Conservation (phyloP, 2,113 vertebrate genomes). For the Oriolus oriolus region DNA sequence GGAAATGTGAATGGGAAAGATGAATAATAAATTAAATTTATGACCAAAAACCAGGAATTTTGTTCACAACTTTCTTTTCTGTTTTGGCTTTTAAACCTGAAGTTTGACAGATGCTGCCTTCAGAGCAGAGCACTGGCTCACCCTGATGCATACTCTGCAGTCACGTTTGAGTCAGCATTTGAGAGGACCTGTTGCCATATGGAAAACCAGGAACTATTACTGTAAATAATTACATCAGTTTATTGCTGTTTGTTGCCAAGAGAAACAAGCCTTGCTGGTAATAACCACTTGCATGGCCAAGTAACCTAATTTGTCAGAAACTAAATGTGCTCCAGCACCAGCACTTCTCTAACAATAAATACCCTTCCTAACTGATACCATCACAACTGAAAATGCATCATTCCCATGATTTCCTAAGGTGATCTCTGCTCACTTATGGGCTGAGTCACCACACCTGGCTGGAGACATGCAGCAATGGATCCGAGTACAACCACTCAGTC, state of each 20-base stretch:
- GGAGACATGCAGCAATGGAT: rapidly evolving
- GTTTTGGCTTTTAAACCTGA: not conserved
- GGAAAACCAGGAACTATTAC: conserved; percentile 17
- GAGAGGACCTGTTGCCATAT: not conserved
- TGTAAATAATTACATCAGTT: conserved; percentile 42
- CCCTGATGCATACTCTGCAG: not conserved
- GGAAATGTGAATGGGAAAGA: not conserved
- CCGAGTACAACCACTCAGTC: not conserved
- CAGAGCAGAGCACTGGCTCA: not conserved
- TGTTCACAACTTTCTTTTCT: not conserved
- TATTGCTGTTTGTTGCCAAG: conserved; percentile 41
- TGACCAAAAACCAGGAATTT: not conserved
- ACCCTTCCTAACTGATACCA: not conserved
- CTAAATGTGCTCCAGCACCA: not conserved
- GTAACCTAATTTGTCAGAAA: conserved; percentile 1
- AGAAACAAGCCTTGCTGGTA: conserved; percentile 29
- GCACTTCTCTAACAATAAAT: not conserved
- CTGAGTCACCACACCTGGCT: not conserved
- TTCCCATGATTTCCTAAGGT: not conserved
- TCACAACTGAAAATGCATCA: not conserved
- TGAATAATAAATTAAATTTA: not conserved
- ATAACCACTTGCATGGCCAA: conserved; percentile 9
- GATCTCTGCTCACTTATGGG: not conserved
- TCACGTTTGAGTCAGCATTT: not conserved
- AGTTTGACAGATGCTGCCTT: not conserved